Evolutionary conservation across 2,888 invertebrate genomes (phyloP), one percentile per base, ranked within the genome.

Genomic region (Ptychoptera contaminata): DNA sequence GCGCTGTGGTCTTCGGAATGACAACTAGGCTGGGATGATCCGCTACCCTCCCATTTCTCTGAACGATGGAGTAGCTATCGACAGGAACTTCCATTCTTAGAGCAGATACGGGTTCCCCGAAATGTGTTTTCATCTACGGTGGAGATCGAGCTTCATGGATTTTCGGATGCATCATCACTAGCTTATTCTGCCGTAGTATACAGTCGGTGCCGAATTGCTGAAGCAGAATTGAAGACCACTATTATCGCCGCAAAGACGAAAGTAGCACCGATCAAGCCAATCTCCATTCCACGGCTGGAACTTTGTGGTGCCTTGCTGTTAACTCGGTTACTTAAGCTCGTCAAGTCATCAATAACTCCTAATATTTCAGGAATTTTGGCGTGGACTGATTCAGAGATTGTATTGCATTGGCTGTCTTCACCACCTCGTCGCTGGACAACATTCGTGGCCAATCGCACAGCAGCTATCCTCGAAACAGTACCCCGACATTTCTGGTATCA

Each of bases 331-430:
- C n/a, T 38, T 4, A 16, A 16, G 14, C 36, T 31, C 3, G 15
- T 6, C 6, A 16, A 3, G 2, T 5, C 9, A 14, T 16, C 47
- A 8, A 31, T 52, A n/a, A 40, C 43, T 8, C n/a, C 48, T 2
- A 46, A 47, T 10, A 31, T 50, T 29, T 35, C 48, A 8, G 31
- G 46, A 31, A 32, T 46, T 29, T 48, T 30, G 46, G 47, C 43
- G n/a, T 43, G 43, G 43, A 30, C 29, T 12, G 46, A 46, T 36
- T 46, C 46, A 10, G 40, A n/a, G 12, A 40, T 53, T 9, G 47
- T 46, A 6, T 29, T 53, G 4, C 23, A 46, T 11, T 53, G 51
- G 51, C 14, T 51, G 2, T 37, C 47, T 11, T 47, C 44, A 2
- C 41, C 42, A 8, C 42, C 47, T 2, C 37, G 45, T 2, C 9